Base-by-base conservation (phyloP, 2,888 invertebrate genomes). In the Hypomecis punctinalis region DNA sequence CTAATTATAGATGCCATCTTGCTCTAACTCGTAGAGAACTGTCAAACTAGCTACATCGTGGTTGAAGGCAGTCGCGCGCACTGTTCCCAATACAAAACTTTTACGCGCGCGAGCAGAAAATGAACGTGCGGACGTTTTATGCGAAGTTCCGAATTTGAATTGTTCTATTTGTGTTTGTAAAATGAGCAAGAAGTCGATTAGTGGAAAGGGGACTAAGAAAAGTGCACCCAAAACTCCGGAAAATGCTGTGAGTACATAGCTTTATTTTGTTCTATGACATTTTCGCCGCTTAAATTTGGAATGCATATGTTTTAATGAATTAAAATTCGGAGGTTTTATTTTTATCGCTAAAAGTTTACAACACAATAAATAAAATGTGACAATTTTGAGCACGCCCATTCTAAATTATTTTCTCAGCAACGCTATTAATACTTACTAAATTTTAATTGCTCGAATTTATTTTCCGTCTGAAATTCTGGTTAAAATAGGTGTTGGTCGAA, bases 31-130 rank as follows among this genome's bases (percentile, higher is more conserved):
- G 69, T 66, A 63, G 74, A 64, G 68, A 71, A 76, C 79, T 76
- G 79, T 79, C 81, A 84, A 81, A 83, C 70, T 76, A 68, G 65
- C 73, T 70, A 68, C 64, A 79, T 63, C 70, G 66, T 68, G 70
- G 63, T 67, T 67, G 76, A 54, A 74, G 77, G 57, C 78, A 77
- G 85, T 76, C 82, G 84, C 78, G 79, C 79, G 70, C 71, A 55
- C 48, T 69, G 74, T 68, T 72, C 73, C 40, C 66, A 70, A 72
- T 73, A 75, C 74, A 69, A 76, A 72, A 69, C 70, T 13, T 49
- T 4, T 62, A 67, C 58, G 71, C 75, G 62, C 75, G 62, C 66
- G 70, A 62, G 58, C 54, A 66, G 54, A 83, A 83, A 81, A 85
- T 84, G 85, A 72, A 71, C 75, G 79, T 77, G 76, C 73, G 73